A percentile compares a stretch with the other conserved stretches of the same genome.
Evolutionary conservation across 2,113 vertebrate species (phyloP).

Genomic region (Hippocampus barbouri): DNA sequence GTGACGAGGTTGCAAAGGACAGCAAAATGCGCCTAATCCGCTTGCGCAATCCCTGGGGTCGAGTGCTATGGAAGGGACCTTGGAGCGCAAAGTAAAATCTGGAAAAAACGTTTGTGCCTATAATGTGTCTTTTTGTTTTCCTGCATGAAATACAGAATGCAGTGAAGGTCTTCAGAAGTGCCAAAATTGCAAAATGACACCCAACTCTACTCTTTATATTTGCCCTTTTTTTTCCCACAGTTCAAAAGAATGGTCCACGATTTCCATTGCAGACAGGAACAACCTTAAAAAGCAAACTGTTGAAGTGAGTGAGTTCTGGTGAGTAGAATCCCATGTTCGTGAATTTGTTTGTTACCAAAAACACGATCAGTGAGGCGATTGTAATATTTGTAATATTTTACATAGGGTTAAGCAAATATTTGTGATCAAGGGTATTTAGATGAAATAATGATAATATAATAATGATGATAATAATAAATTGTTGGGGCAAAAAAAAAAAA

Average conservation of each 20-base stretch:
- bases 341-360: too few species aligned
- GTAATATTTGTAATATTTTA: too few species aligned
- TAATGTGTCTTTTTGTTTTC: background rate
- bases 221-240: slow-evolving; percentile 52
- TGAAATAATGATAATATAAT: too few species aligned
- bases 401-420: too few species aligned
- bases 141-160: background rate
- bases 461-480: too few species aligned
- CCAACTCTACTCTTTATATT: background rate
- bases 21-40: slow-evolving; percentile 81
- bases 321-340: slow-evolving; percentile 26
- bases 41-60: slow-evolving; percentile 94
- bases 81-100: slow-evolving; percentile 81
- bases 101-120: background rate
- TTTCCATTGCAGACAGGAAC: slow-evolving; percentile 78
- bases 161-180: background rate
- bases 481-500: too few species aligned
- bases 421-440: too few species aligned
- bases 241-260: slow-evolving; percentile 83
- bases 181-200: background rate
- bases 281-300: slow-evolving; percentile 82
- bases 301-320: slow-evolving; percentile 94
- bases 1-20: slow-evolving; percentile 59
- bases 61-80: slow-evolving; percentile 88
- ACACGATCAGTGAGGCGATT: too few species aligned